Conservation (phyloP, 2,113 vertebrate species). For the Oncorhynchus tshawytscha region DNA sequence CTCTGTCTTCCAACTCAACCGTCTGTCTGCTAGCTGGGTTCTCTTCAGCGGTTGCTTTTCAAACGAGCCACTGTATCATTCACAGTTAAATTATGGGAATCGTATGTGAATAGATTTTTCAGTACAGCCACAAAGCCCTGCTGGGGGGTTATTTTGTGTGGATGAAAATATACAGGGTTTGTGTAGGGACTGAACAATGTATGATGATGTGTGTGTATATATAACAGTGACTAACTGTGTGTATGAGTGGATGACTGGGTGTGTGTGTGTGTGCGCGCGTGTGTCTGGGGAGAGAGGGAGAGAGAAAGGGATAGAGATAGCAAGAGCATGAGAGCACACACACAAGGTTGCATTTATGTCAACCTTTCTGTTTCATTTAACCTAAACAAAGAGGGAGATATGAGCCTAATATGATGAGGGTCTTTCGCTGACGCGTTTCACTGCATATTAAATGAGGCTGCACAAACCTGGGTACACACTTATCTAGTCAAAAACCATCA, state of each 20-base stretch:
- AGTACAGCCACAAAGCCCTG: background rate
- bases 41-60: constrained; percentile 36
- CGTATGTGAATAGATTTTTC: background rate
- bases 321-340: too few species aligned
- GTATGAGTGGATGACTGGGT: background rate
- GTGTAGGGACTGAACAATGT: background rate
- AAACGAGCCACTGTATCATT: constrained; percentile 9
- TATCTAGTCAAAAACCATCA: too few species aligned
- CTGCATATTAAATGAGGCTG: too few species aligned
- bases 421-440: too few species aligned
- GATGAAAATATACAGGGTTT: background rate
- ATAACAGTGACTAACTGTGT: background rate
- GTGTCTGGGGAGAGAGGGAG: too few species aligned
- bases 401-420: too few species aligned
- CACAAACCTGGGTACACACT: too few species aligned
- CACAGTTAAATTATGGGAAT: background rate
- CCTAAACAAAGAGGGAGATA: too few species aligned
- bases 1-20: constrained; percentile 28
- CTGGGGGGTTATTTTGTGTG: background rate
- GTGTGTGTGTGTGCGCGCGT: background rate
- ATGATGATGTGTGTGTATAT: background rate
- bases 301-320: too few species aligned
- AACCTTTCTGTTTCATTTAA: background rate
- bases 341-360: background rate
- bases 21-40: constrained; percentile 18